phyloP scores from a whole-genome alignment of 2,888 invertebrate genomes.

The Patella depressa region DNA sequence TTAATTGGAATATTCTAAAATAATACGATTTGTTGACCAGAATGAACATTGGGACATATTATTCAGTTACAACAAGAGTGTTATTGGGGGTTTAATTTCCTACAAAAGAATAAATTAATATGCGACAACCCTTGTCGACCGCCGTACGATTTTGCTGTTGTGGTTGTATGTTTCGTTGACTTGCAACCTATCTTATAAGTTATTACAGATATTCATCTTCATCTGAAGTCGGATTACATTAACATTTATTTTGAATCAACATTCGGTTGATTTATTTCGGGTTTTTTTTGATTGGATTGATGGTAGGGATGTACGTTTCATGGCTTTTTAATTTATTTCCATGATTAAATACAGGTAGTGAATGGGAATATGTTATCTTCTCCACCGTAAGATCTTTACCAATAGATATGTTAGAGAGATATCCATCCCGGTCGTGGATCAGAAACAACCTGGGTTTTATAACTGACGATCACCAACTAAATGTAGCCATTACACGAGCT shows the following conservation, averaged over 20 bases:
- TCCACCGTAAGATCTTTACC: slow-evolving; percentile 63
- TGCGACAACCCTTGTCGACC: too few relatives aligned
- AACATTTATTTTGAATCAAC: background rate
- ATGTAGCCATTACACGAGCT: slow-evolving; percentile 65
- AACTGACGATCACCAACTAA: slow-evolving; percentile 55
- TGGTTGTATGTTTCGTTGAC: too few relatives aligned
- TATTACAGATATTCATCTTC: slow-evolving; percentile 13
- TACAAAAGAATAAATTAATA: too few relatives aligned
- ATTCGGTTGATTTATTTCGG: background rate
- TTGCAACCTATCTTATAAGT: too few relatives aligned
- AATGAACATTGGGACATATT: too few relatives aligned
- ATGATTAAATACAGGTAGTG: slow-evolving; percentile 50
- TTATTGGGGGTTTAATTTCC: too few relatives aligned
- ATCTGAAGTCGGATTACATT: background rate
- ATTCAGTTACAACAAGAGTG: too few relatives aligned
- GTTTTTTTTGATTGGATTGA: background rate
- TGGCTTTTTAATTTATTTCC: background rate
- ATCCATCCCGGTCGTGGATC: slow-evolving; percentile 57
- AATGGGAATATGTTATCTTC: slow-evolving; percentile 66
- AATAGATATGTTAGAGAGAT: slow-evolving; percentile 47
- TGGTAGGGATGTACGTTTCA: background rate
- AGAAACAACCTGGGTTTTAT: slow-evolving; percentile 56
- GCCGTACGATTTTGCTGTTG: too few relatives aligned
- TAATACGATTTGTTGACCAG: too few relatives aligned
- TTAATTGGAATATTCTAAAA: too few relatives aligned